Conservation (phyloP, 2,113 vertebrate genomes). For the Chauna torquata region DNA sequence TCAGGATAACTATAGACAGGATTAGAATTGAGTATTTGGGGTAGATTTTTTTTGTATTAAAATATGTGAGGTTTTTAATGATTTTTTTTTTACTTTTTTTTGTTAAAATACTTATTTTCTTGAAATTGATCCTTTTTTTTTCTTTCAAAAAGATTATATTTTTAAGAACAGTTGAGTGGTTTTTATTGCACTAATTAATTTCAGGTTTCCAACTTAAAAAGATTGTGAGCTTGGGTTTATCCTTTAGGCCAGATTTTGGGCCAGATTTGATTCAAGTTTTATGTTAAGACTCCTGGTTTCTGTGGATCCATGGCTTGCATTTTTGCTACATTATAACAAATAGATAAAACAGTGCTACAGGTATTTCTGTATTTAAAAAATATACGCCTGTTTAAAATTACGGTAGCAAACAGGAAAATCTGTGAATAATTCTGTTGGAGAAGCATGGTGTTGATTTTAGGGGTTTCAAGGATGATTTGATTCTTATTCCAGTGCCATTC, state of each 20-base stretch:
- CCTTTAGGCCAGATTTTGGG: background rate
- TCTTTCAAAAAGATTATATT: background rate
- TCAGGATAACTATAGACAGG: background rate
- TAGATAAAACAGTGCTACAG: background rate
- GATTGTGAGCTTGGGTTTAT: background rate
- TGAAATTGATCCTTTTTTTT: background rate
- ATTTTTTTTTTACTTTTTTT: background rate
- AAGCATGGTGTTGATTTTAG: background rate
- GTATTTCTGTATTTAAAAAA: background rate
- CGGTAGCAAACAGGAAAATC: background rate
- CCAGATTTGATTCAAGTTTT: background rate
- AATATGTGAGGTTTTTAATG: background rate
- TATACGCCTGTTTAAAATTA: background rate
- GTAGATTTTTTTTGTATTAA: background rate
- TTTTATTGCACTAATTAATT: background rate
- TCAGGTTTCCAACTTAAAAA: background rate
- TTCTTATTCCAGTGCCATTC: background rate
- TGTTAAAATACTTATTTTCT: background rate
- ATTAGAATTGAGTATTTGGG: background rate
- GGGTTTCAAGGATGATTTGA: background rate
- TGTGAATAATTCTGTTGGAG: background rate
- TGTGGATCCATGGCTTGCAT: background rate
- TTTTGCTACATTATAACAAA: background rate
- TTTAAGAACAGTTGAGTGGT: background rate
- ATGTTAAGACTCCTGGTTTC: background rate